phyloP scores from a whole-genome alignment of 2,113 vertebrate species.

The Bubo scandiacus region DNA sequence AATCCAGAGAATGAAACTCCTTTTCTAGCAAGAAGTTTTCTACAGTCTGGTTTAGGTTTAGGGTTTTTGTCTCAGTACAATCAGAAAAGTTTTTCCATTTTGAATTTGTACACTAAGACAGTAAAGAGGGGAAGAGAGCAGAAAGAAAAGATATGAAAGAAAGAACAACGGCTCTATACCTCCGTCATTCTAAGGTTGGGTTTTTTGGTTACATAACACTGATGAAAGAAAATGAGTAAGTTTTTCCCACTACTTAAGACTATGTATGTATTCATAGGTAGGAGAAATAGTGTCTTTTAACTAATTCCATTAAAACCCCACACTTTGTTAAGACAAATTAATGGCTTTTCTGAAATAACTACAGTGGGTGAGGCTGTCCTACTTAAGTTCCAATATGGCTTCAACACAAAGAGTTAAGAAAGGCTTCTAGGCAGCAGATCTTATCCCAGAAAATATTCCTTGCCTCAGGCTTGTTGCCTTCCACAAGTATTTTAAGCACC shows the following conservation, averaged over 20 bases:
- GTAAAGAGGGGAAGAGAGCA: not conserved
- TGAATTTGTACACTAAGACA: not conserved
- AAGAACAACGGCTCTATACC: rapidly evolving
- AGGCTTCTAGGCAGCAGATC: not conserved
- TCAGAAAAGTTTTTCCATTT: not conserved
- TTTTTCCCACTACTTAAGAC: not conserved
- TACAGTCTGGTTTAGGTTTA: not conserved
- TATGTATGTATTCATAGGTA: not conserved
- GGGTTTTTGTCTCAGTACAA: not conserved
- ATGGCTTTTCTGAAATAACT: not conserved
- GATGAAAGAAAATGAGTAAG: not conserved
- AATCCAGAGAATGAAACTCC: not conserved
- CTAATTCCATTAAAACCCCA: not conserved
- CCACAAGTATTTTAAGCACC: not conserved
- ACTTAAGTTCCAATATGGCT: not conserved
- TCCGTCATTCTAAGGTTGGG: not conserved
- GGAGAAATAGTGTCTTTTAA: not conserved
- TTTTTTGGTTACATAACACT: not conserved
- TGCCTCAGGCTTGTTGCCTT: not conserved
- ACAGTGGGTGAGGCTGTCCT: not conserved
- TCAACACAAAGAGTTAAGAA: not conserved
- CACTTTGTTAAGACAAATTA: not conserved
- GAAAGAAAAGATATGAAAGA: not conserved
- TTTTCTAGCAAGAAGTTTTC: not conserved
- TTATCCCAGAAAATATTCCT: not conserved